Evolutionary conservation across 2,113 vertebrate species (phyloP).

Genomic region (Cyphomyrus plagiostoma): DNA sequence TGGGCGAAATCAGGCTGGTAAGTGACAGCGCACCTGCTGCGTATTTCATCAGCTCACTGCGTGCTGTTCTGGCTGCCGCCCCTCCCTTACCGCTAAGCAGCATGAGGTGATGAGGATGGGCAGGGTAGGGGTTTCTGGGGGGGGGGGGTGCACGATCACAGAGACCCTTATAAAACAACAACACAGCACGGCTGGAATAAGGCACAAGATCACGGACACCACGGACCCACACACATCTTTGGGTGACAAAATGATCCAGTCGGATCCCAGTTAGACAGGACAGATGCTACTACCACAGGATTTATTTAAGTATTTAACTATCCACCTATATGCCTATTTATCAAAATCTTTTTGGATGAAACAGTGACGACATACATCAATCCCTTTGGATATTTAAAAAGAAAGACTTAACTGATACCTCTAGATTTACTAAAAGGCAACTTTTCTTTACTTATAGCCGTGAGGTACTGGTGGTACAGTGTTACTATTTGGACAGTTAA

Average conservation of each 20-base stretch:
- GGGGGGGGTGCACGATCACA: conserved; percentile 25
- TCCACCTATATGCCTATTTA: neutral
- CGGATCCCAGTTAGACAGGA: conserved; percentile 16
- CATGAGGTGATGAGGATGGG: neutral
- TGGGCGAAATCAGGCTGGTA: neutral
- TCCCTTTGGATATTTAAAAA: neutral
- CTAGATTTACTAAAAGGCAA: neutral
- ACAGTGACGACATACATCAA: neutral
- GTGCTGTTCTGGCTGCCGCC: neutral
- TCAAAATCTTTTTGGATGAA: neutral
- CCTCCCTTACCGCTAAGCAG: neutral
- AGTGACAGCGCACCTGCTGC: neutral
- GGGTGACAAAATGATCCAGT: conserved; percentile 25
- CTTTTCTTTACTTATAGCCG: neutral
- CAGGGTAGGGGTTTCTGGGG: neutral
- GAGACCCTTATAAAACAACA: conserved; percentile 43
- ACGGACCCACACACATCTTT: conserved; percentile 26
- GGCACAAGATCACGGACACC: conserved; percentile 38
- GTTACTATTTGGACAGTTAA: neutral
- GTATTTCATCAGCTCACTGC: neutral
- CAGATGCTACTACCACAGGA: neutral
- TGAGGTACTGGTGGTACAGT: neutral
- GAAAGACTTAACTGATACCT: neutral
- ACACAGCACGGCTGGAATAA: conserved; percentile 32
- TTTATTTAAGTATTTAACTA: neutral